Base-by-base conservation (phyloP, 2,888 invertebrate species). In the Hydrotaea diabolus region DNA sequence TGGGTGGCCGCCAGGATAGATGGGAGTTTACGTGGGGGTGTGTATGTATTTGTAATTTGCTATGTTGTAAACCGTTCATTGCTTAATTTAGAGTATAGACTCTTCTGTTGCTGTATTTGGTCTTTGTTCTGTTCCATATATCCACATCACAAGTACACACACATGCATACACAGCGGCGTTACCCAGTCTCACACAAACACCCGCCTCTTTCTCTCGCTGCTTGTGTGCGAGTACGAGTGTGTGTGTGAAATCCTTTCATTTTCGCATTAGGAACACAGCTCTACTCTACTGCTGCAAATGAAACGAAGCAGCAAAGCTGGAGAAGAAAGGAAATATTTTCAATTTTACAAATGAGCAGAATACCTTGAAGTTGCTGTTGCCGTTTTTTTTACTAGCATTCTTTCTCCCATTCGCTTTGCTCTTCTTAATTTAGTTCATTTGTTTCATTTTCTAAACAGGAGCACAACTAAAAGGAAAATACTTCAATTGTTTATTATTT, bases 331-430 rank as follows among this genome's bases (percentile, higher is more conserved):
- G 83, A 75, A 83, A 74, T 83, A 43, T 72, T 77, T 82, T 59
- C 66, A 78, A 80, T 75, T 83, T 83, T 83, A 83, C 59, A 83
- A 79, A 82, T 86, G 79, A 82, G 80, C 77, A 80, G 80, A 79
- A 83, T 82, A 86, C 79, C 73, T 77, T 82, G 69, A 75, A 80
- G 81, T 80, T 80, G 69, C 23, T 64, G 46, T 4, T 23, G 55
- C 9, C 9, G 43, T 43, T n/a, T n/a, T n/a, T n/a, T n/a, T n/a
- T n/a, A n/a, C n/a, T n/a, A n/a, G 9, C 17, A 43, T 31, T 59
- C 23, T 15, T 59, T 17, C 15, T 43, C 19, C 19, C 39, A 13
- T 46, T 13, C 80, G 59, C 66, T 64, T 79, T 79, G 62, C 75
- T 66, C 39, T 36, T 62, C 64, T 77, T 74, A 69, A 69, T 69